A percentile compares a stretch with the other conserved stretches of the same genome.
phyloP scores from a whole-genome alignment of 2,888 invertebrate species.

The Troides aeacus region DNA sequence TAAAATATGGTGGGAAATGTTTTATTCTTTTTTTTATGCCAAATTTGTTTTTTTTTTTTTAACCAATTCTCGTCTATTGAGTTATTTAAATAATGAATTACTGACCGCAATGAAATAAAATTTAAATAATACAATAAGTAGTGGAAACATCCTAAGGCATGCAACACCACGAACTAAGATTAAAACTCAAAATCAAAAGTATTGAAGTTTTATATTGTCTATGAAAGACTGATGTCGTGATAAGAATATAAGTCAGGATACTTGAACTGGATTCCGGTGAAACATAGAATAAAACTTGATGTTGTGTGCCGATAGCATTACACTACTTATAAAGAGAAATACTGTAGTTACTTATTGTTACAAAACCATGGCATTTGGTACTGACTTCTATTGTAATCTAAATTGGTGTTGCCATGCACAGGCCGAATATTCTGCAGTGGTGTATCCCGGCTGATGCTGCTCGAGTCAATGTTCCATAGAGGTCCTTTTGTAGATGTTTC shows the following conservation, averaged over 20 bases:
- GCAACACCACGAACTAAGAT: constrained; percentile 13
- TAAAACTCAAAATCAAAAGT: constrained; percentile 10
- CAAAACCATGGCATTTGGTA: constrained; percentile 66
- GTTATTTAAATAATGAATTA: background rate
- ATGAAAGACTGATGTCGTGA: constrained; percentile 8
- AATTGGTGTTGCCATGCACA: constrained; percentile 51
- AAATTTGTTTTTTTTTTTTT: no score
- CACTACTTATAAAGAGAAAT: constrained; percentile 30
- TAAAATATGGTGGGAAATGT: background rate
- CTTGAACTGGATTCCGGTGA: constrained; percentile 4
- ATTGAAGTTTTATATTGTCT: constrained; percentile 3
- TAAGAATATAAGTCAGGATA: constrained; percentile 21
- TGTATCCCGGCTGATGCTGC: constrained; percentile 40
- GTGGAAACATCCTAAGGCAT: constrained; percentile 6
- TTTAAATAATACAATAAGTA: constrained; percentile 3
- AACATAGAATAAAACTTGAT: constrained; percentile 11
- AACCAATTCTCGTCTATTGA: background rate
- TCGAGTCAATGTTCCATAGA: constrained; percentile 49
- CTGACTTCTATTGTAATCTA: constrained; percentile 60
- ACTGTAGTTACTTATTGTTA: constrained; percentile 44
- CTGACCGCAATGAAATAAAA: background rate
- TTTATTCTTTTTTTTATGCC: no score
- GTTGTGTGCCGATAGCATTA: constrained; percentile 25
- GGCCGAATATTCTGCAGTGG: constrained; percentile 40
- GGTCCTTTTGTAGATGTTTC: constrained; percentile 33